phyloP scores from a whole-genome alignment of 2,113 vertebrate genomes.

The Oplegnathus fasciatus region DNA sequence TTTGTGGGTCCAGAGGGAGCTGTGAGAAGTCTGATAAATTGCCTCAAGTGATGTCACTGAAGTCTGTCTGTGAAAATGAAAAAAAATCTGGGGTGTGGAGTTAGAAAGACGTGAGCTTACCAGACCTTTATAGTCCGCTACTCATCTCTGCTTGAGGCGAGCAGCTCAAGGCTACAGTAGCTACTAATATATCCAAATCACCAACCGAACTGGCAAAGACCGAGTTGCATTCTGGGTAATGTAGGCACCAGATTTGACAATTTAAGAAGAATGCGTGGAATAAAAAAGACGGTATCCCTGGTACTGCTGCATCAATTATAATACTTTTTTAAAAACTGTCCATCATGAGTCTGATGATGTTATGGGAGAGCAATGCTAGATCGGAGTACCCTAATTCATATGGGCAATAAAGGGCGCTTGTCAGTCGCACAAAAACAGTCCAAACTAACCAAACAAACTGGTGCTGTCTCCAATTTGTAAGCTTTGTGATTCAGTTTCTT shows the following conservation, averaged over 20 bases:
- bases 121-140: no score
- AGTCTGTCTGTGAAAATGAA: no score
- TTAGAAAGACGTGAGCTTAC: no score
- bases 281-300: background rate
- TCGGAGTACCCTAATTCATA: no score
- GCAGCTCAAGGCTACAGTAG: background rate
- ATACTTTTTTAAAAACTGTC: background rate
- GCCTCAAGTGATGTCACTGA: background rate
- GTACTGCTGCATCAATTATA: background rate
- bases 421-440: background rate
- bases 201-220: accelerated
- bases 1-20: no score
- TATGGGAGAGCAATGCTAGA: no score
- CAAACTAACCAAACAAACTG: no score
- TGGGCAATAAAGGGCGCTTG: background rate
- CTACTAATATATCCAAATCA: background rate
- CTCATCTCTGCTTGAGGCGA: background rate
- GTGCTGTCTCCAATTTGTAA: background rate
- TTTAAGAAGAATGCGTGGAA: background rate
- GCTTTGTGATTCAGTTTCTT: background rate
- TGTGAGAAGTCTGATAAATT: no score
- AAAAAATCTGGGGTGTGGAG: no score
- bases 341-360: no score
- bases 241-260: no score
- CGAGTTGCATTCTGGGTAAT: no score